Percentiles rank a stretch among this genome's conserved stretches.
These are phyloP conservation scores for Cephus sareptanus DNA, from an alignment of 2,888 invertebrate genomes.

Conservation along the genomic window DNA sequence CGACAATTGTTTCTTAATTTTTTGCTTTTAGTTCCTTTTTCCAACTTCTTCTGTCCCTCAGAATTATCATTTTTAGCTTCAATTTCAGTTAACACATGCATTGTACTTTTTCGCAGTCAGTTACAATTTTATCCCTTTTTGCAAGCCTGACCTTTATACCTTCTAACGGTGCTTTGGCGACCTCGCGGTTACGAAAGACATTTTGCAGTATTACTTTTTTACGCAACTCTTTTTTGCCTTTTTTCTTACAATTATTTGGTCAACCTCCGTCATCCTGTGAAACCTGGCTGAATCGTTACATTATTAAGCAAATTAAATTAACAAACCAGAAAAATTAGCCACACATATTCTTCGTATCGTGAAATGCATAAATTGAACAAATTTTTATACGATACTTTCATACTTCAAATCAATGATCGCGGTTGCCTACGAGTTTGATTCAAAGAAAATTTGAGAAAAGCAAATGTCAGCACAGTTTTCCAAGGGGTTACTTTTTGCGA, in stretches of 20 bases:
- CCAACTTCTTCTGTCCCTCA: not conserved
- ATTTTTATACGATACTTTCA: not conserved
- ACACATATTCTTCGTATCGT: not conserved
- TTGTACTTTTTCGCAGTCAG: conserved; percentile 55
- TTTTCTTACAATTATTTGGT: not conserved
- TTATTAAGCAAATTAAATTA: not conserved
- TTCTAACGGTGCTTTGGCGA: conserved; percentile 31
- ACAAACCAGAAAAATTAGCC: too few relatives aligned
- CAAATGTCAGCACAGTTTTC: not conserved
- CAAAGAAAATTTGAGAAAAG: not conserved
- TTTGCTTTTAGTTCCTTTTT: not conserved
- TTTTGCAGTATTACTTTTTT: not conserved
- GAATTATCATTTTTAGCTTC: conserved; percentile 4
- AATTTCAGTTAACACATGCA: conserved; percentile 59
- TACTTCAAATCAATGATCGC: not conserved
- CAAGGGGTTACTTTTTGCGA: not conserved
- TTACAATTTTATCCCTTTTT: conserved; percentile 35
- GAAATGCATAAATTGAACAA: not conserved
- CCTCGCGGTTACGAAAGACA: conserved; percentile 40
- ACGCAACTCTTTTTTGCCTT: not conserved
- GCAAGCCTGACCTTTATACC: conserved; percentile 31
- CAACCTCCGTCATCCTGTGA: not conserved
- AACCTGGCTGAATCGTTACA: not conserved
- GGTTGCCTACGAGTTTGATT: not conserved
- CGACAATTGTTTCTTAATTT: conserved; percentile 6